These are phyloP conservation scores for Ctenopoma multispine DNA, from an alignment of 2,797 vertebrate species.

Conservation along the genomic window DNA sequence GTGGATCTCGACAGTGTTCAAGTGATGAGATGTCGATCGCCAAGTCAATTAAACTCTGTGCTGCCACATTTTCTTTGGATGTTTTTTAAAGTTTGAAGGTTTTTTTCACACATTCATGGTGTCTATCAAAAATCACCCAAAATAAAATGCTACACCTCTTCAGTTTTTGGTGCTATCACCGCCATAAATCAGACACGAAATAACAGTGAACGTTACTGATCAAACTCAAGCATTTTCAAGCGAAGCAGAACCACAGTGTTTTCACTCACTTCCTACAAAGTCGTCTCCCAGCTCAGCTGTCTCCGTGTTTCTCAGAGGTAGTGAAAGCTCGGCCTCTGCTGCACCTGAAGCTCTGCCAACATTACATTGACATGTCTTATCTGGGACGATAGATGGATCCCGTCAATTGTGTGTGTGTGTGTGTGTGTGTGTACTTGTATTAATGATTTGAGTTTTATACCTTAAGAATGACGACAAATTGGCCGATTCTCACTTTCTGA, in stretches of 20 bases:
- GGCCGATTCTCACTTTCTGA: too few relatives aligned
- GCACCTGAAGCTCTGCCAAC: constrained; percentile 79
- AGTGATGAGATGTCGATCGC: too few relatives aligned
- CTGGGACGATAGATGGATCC: constrained; percentile 64
- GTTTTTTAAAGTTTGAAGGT: too few relatives aligned
- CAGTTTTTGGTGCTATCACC: background rate
- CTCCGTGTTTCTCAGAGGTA: constrained; percentile 78
- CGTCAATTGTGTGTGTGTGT: constrained; percentile 29
- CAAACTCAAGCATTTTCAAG: background rate
- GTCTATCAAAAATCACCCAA: background rate
- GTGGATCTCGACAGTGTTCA: too few relatives aligned
- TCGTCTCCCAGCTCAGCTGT: constrained; percentile 34
- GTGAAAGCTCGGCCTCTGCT: constrained; percentile 74
- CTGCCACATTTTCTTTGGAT: too few relatives aligned
- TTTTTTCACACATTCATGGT: too few relatives aligned
- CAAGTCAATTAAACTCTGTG: too few relatives aligned
- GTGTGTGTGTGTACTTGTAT: background rate
- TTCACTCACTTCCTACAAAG: background rate
- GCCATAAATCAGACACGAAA: too few relatives aligned
- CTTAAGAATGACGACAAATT: too few relatives aligned
- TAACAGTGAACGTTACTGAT: background rate
- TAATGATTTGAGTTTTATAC: too few relatives aligned
- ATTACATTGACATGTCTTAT: constrained; percentile 76
- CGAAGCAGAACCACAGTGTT: background rate
- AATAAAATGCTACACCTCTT: background rate